These are phyloP conservation scores for Melanogrammus aeglefinus DNA, from an alignment of 2,797 vertebrate species.

Conservation along the genomic window DNA sequence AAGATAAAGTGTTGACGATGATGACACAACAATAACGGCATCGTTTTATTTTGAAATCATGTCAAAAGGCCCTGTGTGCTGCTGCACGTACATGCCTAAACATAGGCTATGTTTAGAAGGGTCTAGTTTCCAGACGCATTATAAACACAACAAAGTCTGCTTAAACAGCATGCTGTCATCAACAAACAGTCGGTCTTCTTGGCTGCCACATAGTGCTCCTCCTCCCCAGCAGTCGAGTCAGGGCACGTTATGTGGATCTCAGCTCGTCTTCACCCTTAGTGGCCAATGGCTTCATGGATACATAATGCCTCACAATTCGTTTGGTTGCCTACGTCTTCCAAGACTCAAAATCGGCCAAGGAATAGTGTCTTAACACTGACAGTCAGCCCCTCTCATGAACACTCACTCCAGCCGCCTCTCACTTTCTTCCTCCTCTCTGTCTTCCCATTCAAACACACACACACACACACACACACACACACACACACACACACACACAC, in stretches of 20 bases:
- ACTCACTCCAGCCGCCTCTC: neutral
- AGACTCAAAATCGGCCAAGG: neutral
- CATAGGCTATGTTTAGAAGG: neutral
- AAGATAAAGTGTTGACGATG: too few relatives aligned
- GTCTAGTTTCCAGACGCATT: neutral
- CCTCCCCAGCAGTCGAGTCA: neutral
- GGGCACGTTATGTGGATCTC: neutral
- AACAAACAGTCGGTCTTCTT: neutral
- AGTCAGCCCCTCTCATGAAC: neutral
- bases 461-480: neutral
- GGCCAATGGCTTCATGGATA: too few relatives aligned
- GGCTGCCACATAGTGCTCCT: neutral
- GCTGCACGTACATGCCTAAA: neutral
- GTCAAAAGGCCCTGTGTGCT: neutral
- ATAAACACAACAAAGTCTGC: neutral
- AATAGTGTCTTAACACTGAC: neutral
- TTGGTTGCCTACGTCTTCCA: neutral
- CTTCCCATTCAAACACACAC: neutral
- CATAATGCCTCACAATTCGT: neutral
- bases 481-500: neutral
- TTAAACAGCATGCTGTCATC: neutral
- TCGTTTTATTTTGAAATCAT: neutral
- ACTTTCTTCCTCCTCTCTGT: neutral
- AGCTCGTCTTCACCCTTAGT: neutral
- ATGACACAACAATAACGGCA: too few relatives aligned